phyloP scores from a whole-genome alignment of 2,113 vertebrate species.

The Physeter macrocephalus region DNA sequence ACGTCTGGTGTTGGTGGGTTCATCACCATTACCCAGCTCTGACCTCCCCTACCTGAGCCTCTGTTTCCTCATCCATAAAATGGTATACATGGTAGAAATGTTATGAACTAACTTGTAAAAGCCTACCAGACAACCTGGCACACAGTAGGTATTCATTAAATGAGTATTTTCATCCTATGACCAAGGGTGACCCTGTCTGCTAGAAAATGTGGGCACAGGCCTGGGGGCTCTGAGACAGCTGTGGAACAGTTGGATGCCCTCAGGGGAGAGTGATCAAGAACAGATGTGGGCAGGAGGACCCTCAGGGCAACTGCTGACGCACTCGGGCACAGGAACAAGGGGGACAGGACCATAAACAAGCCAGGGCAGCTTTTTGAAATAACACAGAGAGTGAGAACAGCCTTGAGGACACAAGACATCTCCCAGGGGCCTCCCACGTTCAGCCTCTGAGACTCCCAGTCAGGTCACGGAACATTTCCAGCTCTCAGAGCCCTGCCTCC shows the following conservation, averaged over 20 bases:
- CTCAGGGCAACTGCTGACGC: constrained; percentile 16
- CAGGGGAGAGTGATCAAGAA: background rate
- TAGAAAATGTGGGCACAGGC: background rate
- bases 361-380: background rate
- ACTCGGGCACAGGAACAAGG: background rate
- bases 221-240: background rate
- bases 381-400: background rate
- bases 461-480: background rate
- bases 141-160: background rate
- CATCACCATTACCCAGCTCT: background rate
- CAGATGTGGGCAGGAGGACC: background rate
- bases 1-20: background rate
- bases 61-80: background rate
- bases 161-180: background rate
- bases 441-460: background rate
- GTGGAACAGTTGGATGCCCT: background rate
- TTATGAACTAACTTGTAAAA: background rate
- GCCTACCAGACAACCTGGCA: background rate
- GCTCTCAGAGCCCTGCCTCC: background rate
- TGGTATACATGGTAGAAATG: background rate
- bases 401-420: background rate
- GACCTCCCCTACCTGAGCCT: background rate
- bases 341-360: background rate
- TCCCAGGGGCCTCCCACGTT: too few species aligned
- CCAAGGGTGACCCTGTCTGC: background rate